These are phyloP conservation scores for Saccostrea glomerata DNA, from an alignment of 1,140 invertebrate genomes.

Conservation along the genomic window DNA sequence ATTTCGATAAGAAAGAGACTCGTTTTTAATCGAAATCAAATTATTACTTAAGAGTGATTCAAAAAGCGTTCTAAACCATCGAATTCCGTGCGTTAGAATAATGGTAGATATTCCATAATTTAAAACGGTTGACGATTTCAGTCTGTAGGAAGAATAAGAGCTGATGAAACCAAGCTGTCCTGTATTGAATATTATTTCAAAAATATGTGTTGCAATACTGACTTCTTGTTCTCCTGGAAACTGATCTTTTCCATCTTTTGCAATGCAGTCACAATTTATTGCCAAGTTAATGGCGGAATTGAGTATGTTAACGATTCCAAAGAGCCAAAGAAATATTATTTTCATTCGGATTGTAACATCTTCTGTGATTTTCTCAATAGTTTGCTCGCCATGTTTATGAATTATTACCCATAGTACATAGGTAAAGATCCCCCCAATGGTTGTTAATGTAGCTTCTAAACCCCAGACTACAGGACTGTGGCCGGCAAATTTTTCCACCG, in stretches of 20 bases:
- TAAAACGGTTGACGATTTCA: not conserved
- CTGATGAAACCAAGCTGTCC: slow-evolving; percentile 14
- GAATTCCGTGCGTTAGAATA: not conserved
- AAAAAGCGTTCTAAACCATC: slow-evolving; percentile 15
- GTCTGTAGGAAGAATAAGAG: not conserved
- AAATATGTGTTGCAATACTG: not conserved
- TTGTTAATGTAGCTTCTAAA: not conserved
- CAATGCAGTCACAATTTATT: not conserved
- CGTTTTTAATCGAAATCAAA: not conserved
- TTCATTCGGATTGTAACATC: slow-evolving; percentile 8
- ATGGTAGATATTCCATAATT: slow-evolving; percentile 10
- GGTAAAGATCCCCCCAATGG: not conserved
- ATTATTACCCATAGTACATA: not conserved
- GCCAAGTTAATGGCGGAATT: slow-evolving; percentile 18
- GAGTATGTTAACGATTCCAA: slow-evolving; percentile 2
- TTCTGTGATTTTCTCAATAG: not conserved
- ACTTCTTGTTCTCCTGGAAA: not conserved
- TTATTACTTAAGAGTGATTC: not conserved
- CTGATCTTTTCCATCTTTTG: not conserved
- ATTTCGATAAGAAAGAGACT: not conserved
- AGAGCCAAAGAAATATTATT: not conserved
- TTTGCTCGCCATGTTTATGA: not conserved
- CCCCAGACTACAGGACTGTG: slow-evolving; percentile 19
- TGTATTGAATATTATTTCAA: slow-evolving; percentile 17
- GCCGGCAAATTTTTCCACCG: not conserved